phyloP scores from a whole-genome alignment of 2,888 invertebrate species.

The Graphium colonna region DNA sequence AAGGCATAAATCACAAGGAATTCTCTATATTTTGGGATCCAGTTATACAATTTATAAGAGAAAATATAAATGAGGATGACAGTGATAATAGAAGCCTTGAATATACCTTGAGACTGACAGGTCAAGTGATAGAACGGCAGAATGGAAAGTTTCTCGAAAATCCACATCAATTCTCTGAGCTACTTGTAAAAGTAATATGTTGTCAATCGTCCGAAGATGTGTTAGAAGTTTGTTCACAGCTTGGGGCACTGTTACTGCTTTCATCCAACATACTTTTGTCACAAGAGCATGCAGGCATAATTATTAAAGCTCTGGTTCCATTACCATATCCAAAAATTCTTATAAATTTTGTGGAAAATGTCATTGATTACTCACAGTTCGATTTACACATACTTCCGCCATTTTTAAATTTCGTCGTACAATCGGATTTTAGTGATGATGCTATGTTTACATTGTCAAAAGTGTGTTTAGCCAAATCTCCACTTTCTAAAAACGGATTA shows the following conservation, averaged over 20 bases:
- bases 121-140: slow-evolving; percentile 82
- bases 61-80: slow-evolving; percentile 56
- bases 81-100: slow-evolving; percentile 53
- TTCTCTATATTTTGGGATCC: slow-evolving; percentile 84
- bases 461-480: slow-evolving; percentile 84
- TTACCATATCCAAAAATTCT: slow-evolving; percentile 78
- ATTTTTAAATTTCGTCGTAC: slow-evolving; percentile 80
- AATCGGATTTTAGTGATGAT: slow-evolving; percentile 73
- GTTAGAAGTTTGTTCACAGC: slow-evolving; percentile 71
- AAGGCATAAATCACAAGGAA: slow-evolving; percentile 82
- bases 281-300: slow-evolving; percentile 86
- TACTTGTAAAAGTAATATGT: slow-evolving; percentile 76
- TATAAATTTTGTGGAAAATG: slow-evolving; percentile 83
- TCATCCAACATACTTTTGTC: slow-evolving; percentile 82
- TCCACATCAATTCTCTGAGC: slow-evolving; percentile 78
- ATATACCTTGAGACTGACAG: slow-evolving; percentile 78
- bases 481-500: slow-evolving; percentile 80
- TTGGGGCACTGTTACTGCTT: slow-evolving; percentile 80
- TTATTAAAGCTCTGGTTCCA: slow-evolving; percentile 82
- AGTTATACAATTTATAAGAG: slow-evolving; percentile 54
- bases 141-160: slow-evolving; percentile 83
- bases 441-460: slow-evolving; percentile 82
- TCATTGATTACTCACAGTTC: slow-evolving; percentile 84
- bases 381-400: slow-evolving; percentile 86
- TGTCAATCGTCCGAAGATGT: slow-evolving; percentile 67